These are phyloP conservation scores for Drosophila kikkawai DNA, from an alignment of 1,140 invertebrate species.

Conservation along the genomic window DNA sequence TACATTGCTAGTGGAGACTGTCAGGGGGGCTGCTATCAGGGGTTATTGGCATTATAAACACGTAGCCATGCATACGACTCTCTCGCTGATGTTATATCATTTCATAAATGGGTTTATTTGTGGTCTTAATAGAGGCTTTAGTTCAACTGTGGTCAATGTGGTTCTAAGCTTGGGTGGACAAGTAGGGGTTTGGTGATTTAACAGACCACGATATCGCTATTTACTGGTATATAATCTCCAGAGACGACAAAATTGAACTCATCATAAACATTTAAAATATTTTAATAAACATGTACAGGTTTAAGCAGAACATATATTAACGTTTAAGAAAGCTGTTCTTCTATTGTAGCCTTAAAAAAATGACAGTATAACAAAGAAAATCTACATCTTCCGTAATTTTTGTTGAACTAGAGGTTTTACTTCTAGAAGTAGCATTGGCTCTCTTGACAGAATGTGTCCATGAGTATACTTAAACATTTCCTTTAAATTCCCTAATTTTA, in stretches of 20 bases:
- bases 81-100: conserved; percentile 55
- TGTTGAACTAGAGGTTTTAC: no score
- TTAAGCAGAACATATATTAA: background rate
- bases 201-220: background rate
- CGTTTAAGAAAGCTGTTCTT: no score
- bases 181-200: background rate
- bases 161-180: background rate
- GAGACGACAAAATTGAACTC: no score
- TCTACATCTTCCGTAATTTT: no score
- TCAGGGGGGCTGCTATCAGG: conserved; percentile 1
- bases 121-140: conserved; percentile 54
- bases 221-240: background rate
- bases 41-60: conserved; percentile 78
- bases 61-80: conserved; percentile 62
- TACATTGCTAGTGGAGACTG: background rate
- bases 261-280: background rate
- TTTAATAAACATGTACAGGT: background rate
- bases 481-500: no score
- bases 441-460: no score
- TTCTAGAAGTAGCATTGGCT: no score
- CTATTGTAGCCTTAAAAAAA: no score
- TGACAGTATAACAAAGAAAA: no score
- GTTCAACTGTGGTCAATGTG: conserved; percentile 22
- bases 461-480: no score
- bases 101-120: conserved; percentile 73